A percentile compares a stretch with the other conserved stretches of the same genome.
phyloP scores from a whole-genome alignment of 2,888 invertebrate species.

The Petrophora chlorosata region DNA sequence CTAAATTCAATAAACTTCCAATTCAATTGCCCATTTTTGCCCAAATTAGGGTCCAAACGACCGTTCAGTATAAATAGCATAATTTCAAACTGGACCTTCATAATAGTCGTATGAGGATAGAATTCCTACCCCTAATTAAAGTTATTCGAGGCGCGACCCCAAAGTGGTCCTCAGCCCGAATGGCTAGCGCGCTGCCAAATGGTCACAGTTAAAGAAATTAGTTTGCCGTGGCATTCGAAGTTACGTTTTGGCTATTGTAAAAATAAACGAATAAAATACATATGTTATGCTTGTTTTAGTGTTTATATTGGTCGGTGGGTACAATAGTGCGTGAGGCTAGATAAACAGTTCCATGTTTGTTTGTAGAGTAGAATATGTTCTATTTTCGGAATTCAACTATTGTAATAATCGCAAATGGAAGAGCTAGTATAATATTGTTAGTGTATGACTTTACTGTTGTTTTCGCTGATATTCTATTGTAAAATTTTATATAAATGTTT shows the following conservation, averaged over 20 bases:
- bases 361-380: too few relatives aligned
- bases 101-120: slow-evolving; percentile 47
- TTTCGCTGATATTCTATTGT: too few relatives aligned
- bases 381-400: background rate
- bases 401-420: too few relatives aligned
- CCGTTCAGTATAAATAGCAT: slow-evolving; percentile 22
- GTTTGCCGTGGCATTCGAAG: slow-evolving; percentile 32
- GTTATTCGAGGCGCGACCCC: slow-evolving; percentile 51
- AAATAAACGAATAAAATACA: slow-evolving; percentile 10
- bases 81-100: slow-evolving; percentile 27
- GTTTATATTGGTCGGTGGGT: background rate
- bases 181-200: slow-evolving; percentile 49
- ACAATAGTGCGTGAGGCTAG: background rate
- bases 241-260: slow-evolving; percentile 22
- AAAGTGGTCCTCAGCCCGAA: slow-evolving; percentile 49
- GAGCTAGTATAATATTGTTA: too few relatives aligned
- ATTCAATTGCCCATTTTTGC: background rate
- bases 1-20: slow-evolving; percentile 1
- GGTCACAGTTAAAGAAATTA: slow-evolving; percentile 46
- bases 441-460: too few relatives aligned
- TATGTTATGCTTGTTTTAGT: slow-evolving; percentile 2
- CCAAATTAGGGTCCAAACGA: slow-evolving; percentile 22
- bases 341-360: too few relatives aligned
- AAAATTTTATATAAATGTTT: too few relatives aligned
- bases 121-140: slow-evolving; percentile 57